Conservation (phyloP, 2,113 vertebrate species). For the Rhagologus leucostigma region DNA sequence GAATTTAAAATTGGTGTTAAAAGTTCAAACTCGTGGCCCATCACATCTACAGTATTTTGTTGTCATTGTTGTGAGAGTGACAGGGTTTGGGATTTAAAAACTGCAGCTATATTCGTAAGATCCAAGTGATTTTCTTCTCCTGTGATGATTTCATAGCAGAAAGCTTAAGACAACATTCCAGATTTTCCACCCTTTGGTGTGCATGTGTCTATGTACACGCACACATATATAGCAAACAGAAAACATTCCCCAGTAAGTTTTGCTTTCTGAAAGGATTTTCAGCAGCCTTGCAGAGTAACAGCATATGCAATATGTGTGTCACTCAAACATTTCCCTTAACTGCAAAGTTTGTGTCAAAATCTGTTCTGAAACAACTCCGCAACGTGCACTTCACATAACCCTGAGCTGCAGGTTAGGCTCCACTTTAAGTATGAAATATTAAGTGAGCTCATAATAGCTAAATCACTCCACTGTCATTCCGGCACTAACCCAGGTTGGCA, state of each 20-base stretch:
- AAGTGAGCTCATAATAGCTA: slow-evolving; percentile 48
- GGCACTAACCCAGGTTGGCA: slow-evolving; percentile 24
- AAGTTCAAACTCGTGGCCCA: background rate
- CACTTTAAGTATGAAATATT: slow-evolving; percentile 10
- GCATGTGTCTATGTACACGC: background rate
- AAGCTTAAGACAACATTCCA: background rate
- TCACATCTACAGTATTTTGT: background rate
- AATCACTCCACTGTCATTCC: slow-evolving; percentile 45
- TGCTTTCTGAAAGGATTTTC: background rate
- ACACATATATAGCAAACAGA: background rate
- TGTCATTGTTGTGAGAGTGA: background rate
- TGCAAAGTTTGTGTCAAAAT: slow-evolving; percentile 37
- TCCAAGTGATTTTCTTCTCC: background rate
- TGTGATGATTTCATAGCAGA: background rate
- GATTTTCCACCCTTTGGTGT: background rate
- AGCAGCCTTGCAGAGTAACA: background rate
- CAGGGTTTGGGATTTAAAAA: background rate
- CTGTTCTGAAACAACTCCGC: background rate
- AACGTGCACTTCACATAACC: background rate
- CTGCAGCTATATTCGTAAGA: background rate
- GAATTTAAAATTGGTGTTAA: background rate
- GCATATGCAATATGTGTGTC: background rate
- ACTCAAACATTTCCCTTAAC: slow-evolving; percentile 16
- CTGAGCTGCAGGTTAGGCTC: slow-evolving; percentile 2
- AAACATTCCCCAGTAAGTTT: background rate